phyloP scores from a whole-genome alignment of 2,113 vertebrate genomes.

The Hucho hucho region DNA sequence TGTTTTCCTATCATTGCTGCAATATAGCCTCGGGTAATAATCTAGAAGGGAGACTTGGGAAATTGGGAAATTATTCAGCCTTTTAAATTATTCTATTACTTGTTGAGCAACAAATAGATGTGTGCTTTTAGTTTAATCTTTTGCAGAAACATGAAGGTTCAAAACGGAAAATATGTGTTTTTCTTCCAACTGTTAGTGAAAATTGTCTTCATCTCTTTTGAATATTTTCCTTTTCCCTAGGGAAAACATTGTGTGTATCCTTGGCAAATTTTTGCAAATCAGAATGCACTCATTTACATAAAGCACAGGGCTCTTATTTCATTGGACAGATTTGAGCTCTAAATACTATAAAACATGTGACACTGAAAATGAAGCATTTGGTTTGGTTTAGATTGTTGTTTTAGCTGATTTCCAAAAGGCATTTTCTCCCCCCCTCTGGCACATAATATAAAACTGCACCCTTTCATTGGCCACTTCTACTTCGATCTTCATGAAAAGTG shows the following conservation, averaged over 20 bases:
- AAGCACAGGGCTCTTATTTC: slow-evolving; percentile 49
- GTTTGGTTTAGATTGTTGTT: slow-evolving; percentile 11
- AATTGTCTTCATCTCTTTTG: slow-evolving; percentile 55
- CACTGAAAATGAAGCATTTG: slow-evolving; percentile 34
- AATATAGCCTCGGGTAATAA: slow-evolving; percentile 17
- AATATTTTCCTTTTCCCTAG: slow-evolving; percentile 56
- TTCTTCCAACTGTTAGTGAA: slow-evolving; percentile 42
- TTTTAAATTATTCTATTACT: slow-evolving; percentile 33
- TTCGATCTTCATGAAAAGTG: too few species aligned
- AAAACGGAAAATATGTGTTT: slow-evolving; percentile 50
- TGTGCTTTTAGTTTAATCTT: slow-evolving; percentile 16
- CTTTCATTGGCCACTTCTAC: too few species aligned
- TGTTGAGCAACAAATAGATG: slow-evolving; percentile 1
- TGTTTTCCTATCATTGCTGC: background rate
- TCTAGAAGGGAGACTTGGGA: slow-evolving; percentile 23
- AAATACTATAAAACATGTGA: slow-evolving; percentile 37
- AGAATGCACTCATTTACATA: slow-evolving; percentile 66
- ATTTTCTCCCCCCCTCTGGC: background rate
- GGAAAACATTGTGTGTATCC: slow-evolving; percentile 50
- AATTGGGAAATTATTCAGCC: slow-evolving; percentile 17
- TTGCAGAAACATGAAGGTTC: slow-evolving; percentile 46
- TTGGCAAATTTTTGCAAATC: slow-evolving; percentile 62
- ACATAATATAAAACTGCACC: too few species aligned
- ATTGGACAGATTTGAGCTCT: slow-evolving; percentile 48
- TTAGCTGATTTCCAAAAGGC: background rate